Evolutionary conservation across 1,140 invertebrate genomes (phyloP), one percentile per base, ranked within the genome.

Genomic region (Apis florea): DNA sequence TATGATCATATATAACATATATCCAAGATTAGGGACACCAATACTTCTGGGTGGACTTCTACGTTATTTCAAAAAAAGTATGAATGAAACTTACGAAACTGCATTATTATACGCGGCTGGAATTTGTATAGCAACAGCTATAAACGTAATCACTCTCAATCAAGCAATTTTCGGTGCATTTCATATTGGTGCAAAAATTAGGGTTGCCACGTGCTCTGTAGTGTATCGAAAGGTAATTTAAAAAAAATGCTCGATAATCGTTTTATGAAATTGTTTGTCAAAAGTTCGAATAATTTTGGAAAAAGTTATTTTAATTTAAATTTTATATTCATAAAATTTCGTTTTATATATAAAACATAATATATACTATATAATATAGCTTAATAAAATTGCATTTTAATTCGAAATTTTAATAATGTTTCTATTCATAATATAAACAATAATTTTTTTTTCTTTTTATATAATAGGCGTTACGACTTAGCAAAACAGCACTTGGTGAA

Each of bases 401-500:
- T 40, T 40, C 2, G 9, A 63, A 61, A 1, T 13, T 61, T 24
- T 24, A 13, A 1, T 1, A 61, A 24, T 13, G 1, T 10, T 31
- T 31, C 15, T 2, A 31, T 31, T 12, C 17, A 51, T 17, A 3
- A 0, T 40, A 40, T 40, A 49, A 24, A 68, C 6, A 15, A 4
- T 1, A 49, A 73, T 72, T 47, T 53, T 47, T 47, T n/a, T 9
- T 59, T 26, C 9, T 53, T 59, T 72, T 74, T 75, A 13, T 83
- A 58, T 91, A 85, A 15, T 74, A 95, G 95, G 94, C 95, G 0
- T 90, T 96, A 9, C 93, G 94, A 13, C 88, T 97, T 3, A 96
- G 95, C 82, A 94, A 94, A 73, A 95, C 94, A 0, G 96, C 97
- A 0, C 86, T 98, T 40, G 95, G 95, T 0, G 95, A 97, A 83